These are phyloP conservation scores for Nasonia oneida DNA, from an alignment of 2,888 invertebrate genomes.

Conservation along the genomic window DNA sequence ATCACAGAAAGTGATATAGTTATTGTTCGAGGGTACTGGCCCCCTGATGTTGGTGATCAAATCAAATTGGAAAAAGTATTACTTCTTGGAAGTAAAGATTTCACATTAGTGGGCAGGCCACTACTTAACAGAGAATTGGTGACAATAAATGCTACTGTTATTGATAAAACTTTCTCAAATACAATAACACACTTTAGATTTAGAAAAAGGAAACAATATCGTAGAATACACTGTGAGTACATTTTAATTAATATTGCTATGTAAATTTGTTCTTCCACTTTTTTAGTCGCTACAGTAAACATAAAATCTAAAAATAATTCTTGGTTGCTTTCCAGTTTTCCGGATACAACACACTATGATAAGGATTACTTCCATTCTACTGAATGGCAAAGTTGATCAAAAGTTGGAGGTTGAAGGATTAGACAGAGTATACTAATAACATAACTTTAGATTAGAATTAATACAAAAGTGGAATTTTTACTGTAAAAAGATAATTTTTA, in stretches of 20 bases:
- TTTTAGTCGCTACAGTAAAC: neutral
- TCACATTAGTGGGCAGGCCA: slow-evolving; percentile 90
- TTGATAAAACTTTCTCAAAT: slow-evolving; percentile 91
- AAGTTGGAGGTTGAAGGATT: slow-evolving; percentile 78
- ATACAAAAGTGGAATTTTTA: slow-evolving; percentile 45
- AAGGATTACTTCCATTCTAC: slow-evolving; percentile 87
- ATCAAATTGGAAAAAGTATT: slow-evolving; percentile 92
- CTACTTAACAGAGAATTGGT: slow-evolving; percentile 87
- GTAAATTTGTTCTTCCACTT: neutral
- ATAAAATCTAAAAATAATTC: neutral
- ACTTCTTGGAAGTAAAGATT: slow-evolving; percentile 88
- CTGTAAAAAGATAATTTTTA: slow-evolving; percentile 24
- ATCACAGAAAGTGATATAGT: slow-evolving; percentile 92
- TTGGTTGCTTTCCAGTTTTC: slow-evolving; percentile 78
- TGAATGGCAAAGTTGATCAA: slow-evolving; percentile 82
- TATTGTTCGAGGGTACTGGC: slow-evolving; percentile 91
- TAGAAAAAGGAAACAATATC: slow-evolving; percentile 88
- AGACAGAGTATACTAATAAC: slow-evolving; percentile 73
- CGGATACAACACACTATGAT: slow-evolving; percentile 87
- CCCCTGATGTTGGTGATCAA: slow-evolving; percentile 89
- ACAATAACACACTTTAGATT: slow-evolving; percentile 89
- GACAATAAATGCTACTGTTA: slow-evolving; percentile 88
- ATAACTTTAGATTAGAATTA: slow-evolving; percentile 37
- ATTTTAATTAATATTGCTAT: slow-evolving; percentile 12
- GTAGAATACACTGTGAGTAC: slow-evolving; percentile 86